Conservation (phyloP, 2,888 invertebrate genomes). For the Ophioninae sp. region DNA sequence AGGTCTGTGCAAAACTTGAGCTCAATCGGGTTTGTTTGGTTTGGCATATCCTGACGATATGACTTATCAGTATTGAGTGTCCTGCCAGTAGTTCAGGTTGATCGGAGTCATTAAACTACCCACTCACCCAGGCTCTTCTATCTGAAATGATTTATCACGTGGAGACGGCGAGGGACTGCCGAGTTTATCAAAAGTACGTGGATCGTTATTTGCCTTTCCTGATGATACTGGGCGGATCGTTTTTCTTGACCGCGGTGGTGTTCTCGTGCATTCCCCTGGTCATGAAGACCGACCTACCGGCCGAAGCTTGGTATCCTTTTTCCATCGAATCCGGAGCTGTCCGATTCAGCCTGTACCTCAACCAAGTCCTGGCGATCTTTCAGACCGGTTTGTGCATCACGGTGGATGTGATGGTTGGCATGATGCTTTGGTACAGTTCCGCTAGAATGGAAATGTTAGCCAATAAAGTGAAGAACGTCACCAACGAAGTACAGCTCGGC, state of each 20-base stretch:
- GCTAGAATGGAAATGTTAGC: conserved; percentile 70
- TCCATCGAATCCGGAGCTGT: conserved; percentile 59
- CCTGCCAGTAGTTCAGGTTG: neutral
- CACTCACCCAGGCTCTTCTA: conserved; percentile 67
- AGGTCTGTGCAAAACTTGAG: too few relatives aligned
- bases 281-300: conserved; percentile 69
- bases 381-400: conserved; percentile 67
- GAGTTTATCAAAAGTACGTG: conserved; percentile 68
- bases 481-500: conserved; percentile 53
- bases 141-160: conserved; percentile 66
- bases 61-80: neutral
- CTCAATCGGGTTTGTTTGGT: too few relatives aligned
- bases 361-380: conserved; percentile 67
- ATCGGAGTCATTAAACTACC: neutral
- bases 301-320: conserved; percentile 74
- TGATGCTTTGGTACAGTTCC: conserved; percentile 71
- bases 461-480: conserved; percentile 53
- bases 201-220: conserved; percentile 69
- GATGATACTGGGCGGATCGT: conserved; percentile 64
- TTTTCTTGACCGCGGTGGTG: conserved; percentile 64
- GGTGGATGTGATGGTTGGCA: conserved; percentile 69
- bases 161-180: conserved; percentile 58
- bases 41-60: too few relatives aligned
- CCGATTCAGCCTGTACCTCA: conserved; percentile 65
- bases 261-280: conserved; percentile 70